These are phyloP conservation scores for Aldabrachelys gigantea DNA, from an alignment of 2,113 vertebrate species.

Conservation along the genomic window DNA sequence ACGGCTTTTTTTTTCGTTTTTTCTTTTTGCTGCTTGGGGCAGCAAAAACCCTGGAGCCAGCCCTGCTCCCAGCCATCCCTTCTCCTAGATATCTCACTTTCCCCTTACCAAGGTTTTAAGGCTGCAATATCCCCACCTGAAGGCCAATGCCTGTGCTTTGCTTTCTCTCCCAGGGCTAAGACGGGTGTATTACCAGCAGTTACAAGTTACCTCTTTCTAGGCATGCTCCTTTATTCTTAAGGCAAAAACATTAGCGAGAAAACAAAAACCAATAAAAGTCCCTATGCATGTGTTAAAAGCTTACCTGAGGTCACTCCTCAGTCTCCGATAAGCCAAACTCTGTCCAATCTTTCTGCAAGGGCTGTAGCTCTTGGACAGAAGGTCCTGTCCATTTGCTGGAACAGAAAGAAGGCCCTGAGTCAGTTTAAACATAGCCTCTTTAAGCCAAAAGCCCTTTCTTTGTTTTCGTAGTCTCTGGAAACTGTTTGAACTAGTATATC, in stretches of 20 bases:
- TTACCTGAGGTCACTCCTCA: not conserved
- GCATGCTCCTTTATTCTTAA: not conserved
- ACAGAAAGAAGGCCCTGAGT: not conserved
- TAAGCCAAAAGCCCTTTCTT: not conserved
- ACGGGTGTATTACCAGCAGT: not conserved
- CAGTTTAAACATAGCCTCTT: not conserved
- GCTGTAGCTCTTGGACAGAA: not conserved
- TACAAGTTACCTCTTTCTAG: not conserved
- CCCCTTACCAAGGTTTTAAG: not conserved
- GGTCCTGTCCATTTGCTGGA: not conserved
- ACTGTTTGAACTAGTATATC: not conserved
- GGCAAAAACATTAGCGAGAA: not conserved
- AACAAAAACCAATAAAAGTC: not conserved
- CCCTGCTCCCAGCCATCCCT: not conserved
- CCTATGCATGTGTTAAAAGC: not conserved
- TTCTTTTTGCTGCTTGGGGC: too few species aligned
- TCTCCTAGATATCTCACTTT: not conserved
- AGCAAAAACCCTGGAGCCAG: too few species aligned
- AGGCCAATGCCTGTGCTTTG: not conserved
- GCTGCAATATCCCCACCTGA: not conserved
- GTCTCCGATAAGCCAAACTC: not conserved
- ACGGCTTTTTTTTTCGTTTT: too few species aligned
- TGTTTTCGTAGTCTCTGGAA: too few species aligned
- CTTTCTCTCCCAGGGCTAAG: not conserved
- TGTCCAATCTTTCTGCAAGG: not conserved